phyloP scores from a whole-genome alignment of 2,888 invertebrate genomes.

The Acronicta leporina region DNA sequence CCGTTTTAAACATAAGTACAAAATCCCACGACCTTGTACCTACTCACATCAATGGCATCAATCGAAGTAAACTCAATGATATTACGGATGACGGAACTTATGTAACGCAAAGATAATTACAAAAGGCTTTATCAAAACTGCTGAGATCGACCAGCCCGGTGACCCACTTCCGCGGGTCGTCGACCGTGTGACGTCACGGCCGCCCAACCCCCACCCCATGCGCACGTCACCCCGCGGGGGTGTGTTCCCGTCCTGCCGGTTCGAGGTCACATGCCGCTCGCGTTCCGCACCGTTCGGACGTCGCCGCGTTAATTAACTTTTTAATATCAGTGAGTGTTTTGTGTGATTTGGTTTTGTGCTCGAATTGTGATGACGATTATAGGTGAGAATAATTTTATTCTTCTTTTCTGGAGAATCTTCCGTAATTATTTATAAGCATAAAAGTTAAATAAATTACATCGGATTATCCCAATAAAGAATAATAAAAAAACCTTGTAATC shows the following conservation, averaged over 20 bases:
- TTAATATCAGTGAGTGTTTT: constrained; percentile 52
- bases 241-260: constrained; percentile 74
- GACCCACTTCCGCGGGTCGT: constrained; percentile 84
- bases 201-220: constrained; percentile 63
- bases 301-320: constrained; percentile 57
- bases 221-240: constrained; percentile 75
- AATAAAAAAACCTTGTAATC: constrained; percentile 18
- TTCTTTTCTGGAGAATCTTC: no score
- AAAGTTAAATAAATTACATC: constrained; percentile 2
- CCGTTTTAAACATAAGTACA: neutral
- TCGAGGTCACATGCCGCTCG: constrained; percentile 83
- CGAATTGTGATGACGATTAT: constrained; percentile 76
- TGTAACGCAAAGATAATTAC: constrained; percentile 60
- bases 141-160: constrained; percentile 79
- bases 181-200: constrained; percentile 86
- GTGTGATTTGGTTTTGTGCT: constrained; percentile 53
- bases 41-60: constrained; percentile 24
- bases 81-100: constrained; percentile 55
- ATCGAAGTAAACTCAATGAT: constrained; percentile 25
- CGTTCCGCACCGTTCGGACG: constrained; percentile 71
- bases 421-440: no score
- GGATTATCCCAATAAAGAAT: constrained; percentile 13
- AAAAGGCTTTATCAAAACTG: constrained; percentile 65
- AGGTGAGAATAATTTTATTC: constrained; percentile 73
- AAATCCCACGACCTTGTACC: constrained; percentile 25